Evolutionary conservation across 1,140 invertebrate species (phyloP).

Genomic region (Trichonephila inaurata): DNA sequence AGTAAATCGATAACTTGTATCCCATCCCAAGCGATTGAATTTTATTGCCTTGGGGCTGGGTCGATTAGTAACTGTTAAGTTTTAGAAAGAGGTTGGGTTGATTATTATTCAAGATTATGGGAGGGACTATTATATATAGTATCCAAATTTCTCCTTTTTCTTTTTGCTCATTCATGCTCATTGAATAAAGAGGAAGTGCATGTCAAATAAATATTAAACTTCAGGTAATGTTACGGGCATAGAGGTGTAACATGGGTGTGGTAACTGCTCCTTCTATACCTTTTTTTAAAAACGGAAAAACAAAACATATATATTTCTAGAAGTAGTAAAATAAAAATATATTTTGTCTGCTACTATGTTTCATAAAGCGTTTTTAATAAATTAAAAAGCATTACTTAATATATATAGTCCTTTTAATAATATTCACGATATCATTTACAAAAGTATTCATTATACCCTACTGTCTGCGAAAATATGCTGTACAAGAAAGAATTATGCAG

Average conservation of each 20-base stretch:
- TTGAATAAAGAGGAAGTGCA: not conserved
- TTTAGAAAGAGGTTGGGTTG: not conserved
- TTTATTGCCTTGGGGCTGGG: not conserved
- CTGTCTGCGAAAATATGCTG: too few relatives aligned
- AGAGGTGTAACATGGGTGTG: not conserved
- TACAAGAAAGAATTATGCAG: too few relatives aligned
- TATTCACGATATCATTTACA: too few relatives aligned
- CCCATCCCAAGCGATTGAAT: slow-evolving; percentile 11
- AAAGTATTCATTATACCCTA: too few relatives aligned
- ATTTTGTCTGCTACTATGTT: too few relatives aligned
- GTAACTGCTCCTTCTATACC: too few relatives aligned
- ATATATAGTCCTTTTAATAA: too few relatives aligned
- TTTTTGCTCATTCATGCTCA: not conserved
- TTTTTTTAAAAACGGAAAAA: too few relatives aligned
- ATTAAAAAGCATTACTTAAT: too few relatives aligned
- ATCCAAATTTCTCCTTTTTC: not conserved
- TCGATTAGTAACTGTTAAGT: not conserved
- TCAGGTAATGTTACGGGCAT: not conserved
- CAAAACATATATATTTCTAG: too few relatives aligned
- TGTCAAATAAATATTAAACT: not conserved
- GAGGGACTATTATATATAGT: not conserved
- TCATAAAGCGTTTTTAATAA: too few relatives aligned
- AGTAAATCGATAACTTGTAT: not conserved
- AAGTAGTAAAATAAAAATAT: too few relatives aligned
- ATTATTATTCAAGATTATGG: slow-evolving; percentile 1